These are phyloP conservation scores for Platichthys flesus DNA, from an alignment of 2,113 vertebrate genomes.

Conservation along the genomic window DNA sequence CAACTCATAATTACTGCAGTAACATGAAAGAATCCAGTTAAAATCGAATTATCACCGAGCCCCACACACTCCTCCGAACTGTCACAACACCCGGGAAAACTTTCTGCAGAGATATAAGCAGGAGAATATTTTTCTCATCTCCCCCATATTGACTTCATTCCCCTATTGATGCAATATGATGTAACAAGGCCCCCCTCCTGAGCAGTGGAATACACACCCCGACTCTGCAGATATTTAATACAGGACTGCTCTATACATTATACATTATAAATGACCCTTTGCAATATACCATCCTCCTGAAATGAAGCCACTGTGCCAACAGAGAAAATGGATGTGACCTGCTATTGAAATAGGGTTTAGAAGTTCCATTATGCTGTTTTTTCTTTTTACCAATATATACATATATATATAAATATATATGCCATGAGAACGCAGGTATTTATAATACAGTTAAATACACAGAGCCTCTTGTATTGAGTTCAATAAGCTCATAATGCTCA, in stretches of 20 bases:
- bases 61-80: conserved; percentile 12
- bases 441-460: background rate
- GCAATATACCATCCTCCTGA: conserved; percentile 54
- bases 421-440: background rate
- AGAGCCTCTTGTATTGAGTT: conserved; percentile 17
- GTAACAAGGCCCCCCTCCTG: conserved; percentile 57
- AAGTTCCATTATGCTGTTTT: conserved; percentile 26
- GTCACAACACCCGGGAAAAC: background rate
- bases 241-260: conserved; percentile 70
- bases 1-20: conserved; percentile 16
- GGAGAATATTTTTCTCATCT: conserved; percentile 14
- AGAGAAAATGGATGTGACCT: conserved; percentile 59
- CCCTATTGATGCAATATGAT: conserved; percentile 65
- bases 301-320: conserved; percentile 45
- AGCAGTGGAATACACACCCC: conserved; percentile 51
- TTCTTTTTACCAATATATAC: conserved; percentile 5
- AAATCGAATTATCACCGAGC: conserved; percentile 34
- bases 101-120: conserved; percentile 29
- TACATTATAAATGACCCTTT: conserved; percentile 74
- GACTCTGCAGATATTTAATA: conserved; percentile 78
- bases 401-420: background rate
- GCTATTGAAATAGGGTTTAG: conserved; percentile 51
- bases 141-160: conserved; percentile 27
- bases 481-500: background rate
- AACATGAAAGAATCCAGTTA: conserved; percentile 20